Percentiles rank a stretch among this genome's conserved stretches.
Evolutionary conservation across 2,113 vertebrate genomes (phyloP).

Genomic region (Nibea coibor): DNA sequence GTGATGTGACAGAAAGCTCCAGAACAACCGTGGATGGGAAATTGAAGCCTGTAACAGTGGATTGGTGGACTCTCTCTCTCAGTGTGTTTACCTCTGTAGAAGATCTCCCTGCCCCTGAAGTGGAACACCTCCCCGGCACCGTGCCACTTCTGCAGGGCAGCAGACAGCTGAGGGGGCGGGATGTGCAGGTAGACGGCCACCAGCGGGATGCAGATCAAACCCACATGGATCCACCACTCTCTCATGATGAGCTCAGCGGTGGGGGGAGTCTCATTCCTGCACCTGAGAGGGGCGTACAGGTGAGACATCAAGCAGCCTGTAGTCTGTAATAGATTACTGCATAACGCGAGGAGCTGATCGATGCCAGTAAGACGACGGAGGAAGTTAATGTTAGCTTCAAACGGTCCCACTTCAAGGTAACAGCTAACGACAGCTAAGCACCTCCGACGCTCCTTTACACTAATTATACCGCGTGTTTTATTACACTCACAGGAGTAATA

Average conservation of each 20-base stretch:
- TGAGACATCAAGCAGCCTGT: no score
- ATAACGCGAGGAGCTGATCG: no score
- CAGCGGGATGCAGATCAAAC: slow-evolving; percentile 89
- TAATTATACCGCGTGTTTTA: background rate
- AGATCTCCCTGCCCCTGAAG: slow-evolving; percentile 88
- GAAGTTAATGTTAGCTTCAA: background rate
- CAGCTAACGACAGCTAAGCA: background rate
- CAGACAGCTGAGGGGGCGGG: slow-evolving; percentile 90
- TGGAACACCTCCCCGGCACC: slow-evolving; percentile 86
- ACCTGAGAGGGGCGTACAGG: slow-evolving; percentile 16
- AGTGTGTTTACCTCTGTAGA: slow-evolving; percentile 94
- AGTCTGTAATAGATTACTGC: background rate
- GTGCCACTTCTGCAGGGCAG: slow-evolving; percentile 89
- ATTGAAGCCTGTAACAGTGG: background rate
- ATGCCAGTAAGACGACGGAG: no score
- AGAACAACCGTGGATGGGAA: background rate
- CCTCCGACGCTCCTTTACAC: background rate
- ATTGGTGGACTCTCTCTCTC: no score
- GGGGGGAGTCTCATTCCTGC: slow-evolving; percentile 58
- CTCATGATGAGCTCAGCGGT: slow-evolving; percentile 84
- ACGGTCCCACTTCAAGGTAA: background rate
- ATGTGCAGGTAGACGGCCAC: slow-evolving; percentile 93
- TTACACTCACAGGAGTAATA: rapidly evolving
- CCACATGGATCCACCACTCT: slow-evolving; percentile 95
- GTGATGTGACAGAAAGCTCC: background rate